Percentiles rank a stretch among this genome's conserved stretches.
These are phyloP conservation scores for Cephus rjabovi DNA, from an alignment of 2,888 invertebrate genomes.

Conservation along the genomic window DNA sequence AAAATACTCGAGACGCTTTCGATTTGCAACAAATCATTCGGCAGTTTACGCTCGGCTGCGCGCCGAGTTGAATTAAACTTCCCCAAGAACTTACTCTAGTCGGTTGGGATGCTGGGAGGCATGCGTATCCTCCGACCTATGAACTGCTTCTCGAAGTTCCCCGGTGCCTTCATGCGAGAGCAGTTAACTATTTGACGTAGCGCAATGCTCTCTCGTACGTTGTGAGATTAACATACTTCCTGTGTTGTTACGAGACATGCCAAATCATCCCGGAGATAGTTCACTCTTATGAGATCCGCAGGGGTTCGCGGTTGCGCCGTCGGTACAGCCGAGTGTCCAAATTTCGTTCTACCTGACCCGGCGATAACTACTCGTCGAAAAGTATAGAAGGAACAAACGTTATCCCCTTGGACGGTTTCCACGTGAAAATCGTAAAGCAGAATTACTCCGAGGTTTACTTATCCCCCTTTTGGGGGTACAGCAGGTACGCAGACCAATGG, in stretches of 20 bases:
- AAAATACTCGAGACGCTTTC: slow-evolving; percentile 42
- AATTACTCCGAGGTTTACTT: slow-evolving; percentile 62
- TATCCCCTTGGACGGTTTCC: background rate
- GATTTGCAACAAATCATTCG: slow-evolving; percentile 61
- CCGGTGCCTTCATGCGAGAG: slow-evolving; percentile 44
- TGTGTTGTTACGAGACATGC: background rate
- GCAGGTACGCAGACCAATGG: background rate
- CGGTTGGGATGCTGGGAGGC: slow-evolving; percentile 28
- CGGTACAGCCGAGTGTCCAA: background rate
- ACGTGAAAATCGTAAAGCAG: slow-evolving; percentile 51
- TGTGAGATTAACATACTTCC: slow-evolving; percentile 43
- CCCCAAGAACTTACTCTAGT: slow-evolving; percentile 36
- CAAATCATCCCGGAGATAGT: background rate
- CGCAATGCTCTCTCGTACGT: slow-evolving; percentile 30
- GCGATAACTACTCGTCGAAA: background rate
- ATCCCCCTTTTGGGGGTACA: slow-evolving; percentile 31
- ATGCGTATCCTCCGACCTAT: slow-evolving; percentile 43
- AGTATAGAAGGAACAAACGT: background rate
- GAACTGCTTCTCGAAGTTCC: slow-evolving; percentile 46
- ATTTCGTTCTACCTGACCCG: background rate
- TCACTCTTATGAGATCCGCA: background rate
- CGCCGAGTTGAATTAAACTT: slow-evolving; percentile 61
- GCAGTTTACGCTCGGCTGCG: slow-evolving; percentile 52
- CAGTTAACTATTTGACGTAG: slow-evolving; percentile 54
- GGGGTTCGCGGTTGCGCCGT: background rate